These are phyloP conservation scores for Polyodon spathula DNA, from an alignment of 2,113 vertebrate genomes.

Conservation along the genomic window DNA sequence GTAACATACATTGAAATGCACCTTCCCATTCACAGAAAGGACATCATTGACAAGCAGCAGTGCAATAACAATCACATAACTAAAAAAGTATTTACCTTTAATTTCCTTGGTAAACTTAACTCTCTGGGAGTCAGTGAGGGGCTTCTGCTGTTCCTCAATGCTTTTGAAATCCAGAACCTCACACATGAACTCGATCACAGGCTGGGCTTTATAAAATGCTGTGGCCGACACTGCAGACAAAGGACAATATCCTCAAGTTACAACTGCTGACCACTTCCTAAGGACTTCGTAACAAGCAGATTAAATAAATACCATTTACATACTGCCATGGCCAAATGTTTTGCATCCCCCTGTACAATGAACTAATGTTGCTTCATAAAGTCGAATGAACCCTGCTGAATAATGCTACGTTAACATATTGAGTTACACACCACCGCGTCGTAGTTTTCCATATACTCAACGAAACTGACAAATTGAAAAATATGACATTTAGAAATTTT, in stretches of 20 bases:
- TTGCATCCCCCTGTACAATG: too few species aligned
- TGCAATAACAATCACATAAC: background rate
- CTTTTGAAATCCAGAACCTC: constrained; percentile 99
- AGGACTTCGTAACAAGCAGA: too few species aligned
- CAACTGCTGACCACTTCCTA: background rate
- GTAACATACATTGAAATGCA: too few species aligned
- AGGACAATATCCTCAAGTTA: constrained; percentile 8
- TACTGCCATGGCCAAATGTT: too few species aligned
- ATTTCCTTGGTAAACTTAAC: constrained; percentile 99
- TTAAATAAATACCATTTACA: too few species aligned
- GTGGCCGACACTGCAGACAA: constrained; percentile 78
- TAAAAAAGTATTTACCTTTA: constrained; percentile 67
- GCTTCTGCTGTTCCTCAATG: constrained; percentile 98
- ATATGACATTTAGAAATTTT: too few species aligned
- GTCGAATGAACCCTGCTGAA: too few species aligned
- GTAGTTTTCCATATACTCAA: too few species aligned
- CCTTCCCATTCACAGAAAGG: background rate
- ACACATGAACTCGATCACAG: constrained; percentile 97
- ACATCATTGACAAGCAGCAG: background rate
- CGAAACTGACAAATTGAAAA: too few species aligned
- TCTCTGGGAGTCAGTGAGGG: constrained; percentile 97
- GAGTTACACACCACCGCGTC: too few species aligned
- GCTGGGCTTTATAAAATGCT: constrained; percentile 96
- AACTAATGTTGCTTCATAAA: too few species aligned
- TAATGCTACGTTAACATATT: too few species aligned